Base-by-base conservation (phyloP, 2,888 invertebrate species). In the Acleris literana region DNA sequence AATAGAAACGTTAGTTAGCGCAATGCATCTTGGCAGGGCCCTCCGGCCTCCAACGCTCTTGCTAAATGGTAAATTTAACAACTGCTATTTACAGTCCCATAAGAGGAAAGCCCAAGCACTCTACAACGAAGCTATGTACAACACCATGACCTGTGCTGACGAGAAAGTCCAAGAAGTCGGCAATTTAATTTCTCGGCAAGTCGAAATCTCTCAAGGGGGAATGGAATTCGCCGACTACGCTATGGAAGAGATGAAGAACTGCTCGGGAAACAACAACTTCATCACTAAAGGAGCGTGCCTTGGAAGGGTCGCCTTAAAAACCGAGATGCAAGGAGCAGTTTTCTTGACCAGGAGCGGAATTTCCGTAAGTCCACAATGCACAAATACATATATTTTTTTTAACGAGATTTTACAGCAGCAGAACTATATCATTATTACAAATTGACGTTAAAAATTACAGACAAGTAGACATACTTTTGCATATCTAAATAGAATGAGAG, bases 251-350 rank as follows among this genome's bases (percentile, higher is more conserved):
- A 83, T 91, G 83, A 83, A 75, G 58, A 76, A 77, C 49, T 92
- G 92, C 61, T 81, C 84, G 0, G 75, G 76, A 9, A 76, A 76
- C 43, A 68, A 70, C 56, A 82, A 79, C 63, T 67, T 90, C 5
- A 67, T 87, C 3, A 72, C 74, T 2, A 73, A 81, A 5, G 87
- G 87, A 1, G 68, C 83, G 7, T 92, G 92, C 56, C 75, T 92
- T 22, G 86, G 83, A 48, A 57, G 72, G 5, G 73, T 89, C 2
- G 85, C 85, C 39, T 25, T 89, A 39, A 80, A 79, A 39, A 80
- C 84, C n/a, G 84, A 92, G 76, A 70, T 85, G 57, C 83, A 81
- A 63, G 82, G 80, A 20, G 75, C 79, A 7, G 64, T 76, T 9
- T 87, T 82, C 60, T 63, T 83, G 16, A 76, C 83, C 4, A 83